phyloP scores from a whole-genome alignment of 35 echinoderm and acorn worm species.

The Strongylocentrotus purpuratus region DNA sequence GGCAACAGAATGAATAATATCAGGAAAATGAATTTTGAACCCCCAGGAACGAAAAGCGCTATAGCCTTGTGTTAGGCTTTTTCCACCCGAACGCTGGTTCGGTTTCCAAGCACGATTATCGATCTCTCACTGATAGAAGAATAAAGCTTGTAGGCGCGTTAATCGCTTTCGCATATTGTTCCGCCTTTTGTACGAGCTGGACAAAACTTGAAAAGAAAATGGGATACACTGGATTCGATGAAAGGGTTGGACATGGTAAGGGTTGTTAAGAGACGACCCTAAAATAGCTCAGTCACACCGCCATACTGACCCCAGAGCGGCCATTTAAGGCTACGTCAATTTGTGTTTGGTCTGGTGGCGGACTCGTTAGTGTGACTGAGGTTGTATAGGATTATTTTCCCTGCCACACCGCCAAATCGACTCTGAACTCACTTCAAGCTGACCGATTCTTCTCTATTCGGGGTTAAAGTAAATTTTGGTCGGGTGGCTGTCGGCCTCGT shows the following conservation, averaged over 20 bases:
- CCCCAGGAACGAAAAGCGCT: neutral
- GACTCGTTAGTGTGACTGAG: no score
- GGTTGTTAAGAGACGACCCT: neutral
- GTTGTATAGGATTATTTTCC: neutral
- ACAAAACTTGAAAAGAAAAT: neutral
- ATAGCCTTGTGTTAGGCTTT: neutral
- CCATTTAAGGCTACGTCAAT: no score
- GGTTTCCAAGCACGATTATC: slow-evolving; percentile 34
- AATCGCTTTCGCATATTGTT: slow-evolving; percentile 11
- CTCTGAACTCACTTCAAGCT: no score
- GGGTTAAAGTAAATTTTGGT: no score
- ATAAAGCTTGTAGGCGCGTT: neutral
- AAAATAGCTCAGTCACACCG: no score
- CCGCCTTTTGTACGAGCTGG: neutral
- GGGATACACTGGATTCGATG: neutral
- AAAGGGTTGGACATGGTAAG: neutral
- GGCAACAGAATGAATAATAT: neutral
- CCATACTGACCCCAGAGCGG: no score
- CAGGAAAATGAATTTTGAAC: neutral
- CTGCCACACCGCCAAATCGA: neutral
- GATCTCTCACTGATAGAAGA: neutral
- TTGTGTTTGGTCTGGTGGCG: neutral
- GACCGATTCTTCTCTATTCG: no score
- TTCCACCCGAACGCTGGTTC: neutral
- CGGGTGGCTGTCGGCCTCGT: no score